Base-by-base conservation (phyloP, 92 coral and sea anemone species). In the Phenganax stokvisi region DNA sequence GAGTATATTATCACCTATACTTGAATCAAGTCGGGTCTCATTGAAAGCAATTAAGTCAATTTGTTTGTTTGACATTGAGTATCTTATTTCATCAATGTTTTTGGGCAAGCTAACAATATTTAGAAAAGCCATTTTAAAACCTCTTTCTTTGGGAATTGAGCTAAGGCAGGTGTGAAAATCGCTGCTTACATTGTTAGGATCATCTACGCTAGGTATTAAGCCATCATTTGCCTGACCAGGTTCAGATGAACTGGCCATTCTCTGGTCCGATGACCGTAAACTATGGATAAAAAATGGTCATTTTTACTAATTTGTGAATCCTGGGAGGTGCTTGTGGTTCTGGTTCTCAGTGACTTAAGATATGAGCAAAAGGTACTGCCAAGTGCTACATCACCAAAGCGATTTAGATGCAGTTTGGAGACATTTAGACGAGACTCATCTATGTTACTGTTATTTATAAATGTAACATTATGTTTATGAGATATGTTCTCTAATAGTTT, bases 51-150 rank as follows among this genome's bases (percentile, higher is more conserved):
- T 69, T 9, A 69, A 9, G 31, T 69, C 74, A 30, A 69, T 30
- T 2, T 6, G 5, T 69, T 69, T 69, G 74, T 51, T 69, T 15
- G 74, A 69, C 77, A 72, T 72, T 7, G 77, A 72, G 59, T 51
- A n/a, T 11, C 60, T 16, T 9, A 72, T 72, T 72, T 72, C 77
- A 52, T 72, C 57, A 8, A 72, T 51, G 0, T 52, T 72, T 55
- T 72, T 52, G 13, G 77, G 77, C 4, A 69, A 51, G 31, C 74
- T 69, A 12, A 25, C 65, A 59, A 59, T 59, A 25, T 59, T 59
- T 59, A 30, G 31, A 66, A 66, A 66, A 51, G 72, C 72, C 72
- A 66, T 66, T 66, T 66, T 66, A 10, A 66, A 72, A 72, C 77
- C 77, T 72, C 77, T 72, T 55, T 51, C 60, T 17, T 13, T 72